Evolutionary conservation across 2,888 invertebrate genomes (phyloP).

Genomic region (Halocaridina rubra): DNA sequence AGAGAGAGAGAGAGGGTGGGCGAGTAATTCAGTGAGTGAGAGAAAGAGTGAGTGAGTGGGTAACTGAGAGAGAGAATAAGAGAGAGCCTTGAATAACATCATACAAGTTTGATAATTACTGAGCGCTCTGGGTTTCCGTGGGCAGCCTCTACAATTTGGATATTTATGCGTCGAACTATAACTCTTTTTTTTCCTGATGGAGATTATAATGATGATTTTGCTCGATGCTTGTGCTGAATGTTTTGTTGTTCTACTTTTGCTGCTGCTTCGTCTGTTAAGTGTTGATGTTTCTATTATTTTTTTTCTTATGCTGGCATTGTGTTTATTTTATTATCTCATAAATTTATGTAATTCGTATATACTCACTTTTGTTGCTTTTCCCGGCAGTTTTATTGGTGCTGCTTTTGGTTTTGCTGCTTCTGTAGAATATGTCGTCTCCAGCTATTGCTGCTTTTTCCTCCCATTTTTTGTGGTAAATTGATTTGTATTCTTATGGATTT

Average conservation of each 20-base stretch:
- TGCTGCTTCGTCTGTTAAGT: too few relatives aligned
- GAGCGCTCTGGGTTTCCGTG: conserved; percentile 12
- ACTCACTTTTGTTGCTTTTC: not conserved
- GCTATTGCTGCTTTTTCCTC: not conserved
- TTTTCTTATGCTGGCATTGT: too few relatives aligned
- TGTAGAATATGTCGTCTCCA: too few relatives aligned
- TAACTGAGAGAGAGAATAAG: too few relatives aligned
- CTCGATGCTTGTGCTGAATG: too few relatives aligned
- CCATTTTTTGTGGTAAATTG: too few relatives aligned
- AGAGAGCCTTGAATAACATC: conserved; percentile 41
- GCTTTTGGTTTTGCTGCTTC: not conserved
- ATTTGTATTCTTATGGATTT: too few relatives aligned
- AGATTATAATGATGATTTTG: not conserved
- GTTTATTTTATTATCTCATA: too few relatives aligned
- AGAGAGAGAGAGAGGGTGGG: not conserved
- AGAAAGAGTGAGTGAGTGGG: not conserved
- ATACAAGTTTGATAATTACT: conserved; percentile 56
- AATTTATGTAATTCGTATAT: too few relatives aligned
- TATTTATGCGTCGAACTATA: conserved; percentile 32
- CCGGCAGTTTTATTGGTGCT: not conserved
- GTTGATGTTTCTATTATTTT: too few relatives aligned
- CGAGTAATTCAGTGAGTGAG: too few relatives aligned
- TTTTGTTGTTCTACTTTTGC: too few relatives aligned
- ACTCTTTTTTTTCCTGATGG: not conserved
- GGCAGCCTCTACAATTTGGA: conserved; percentile 29